Conservation (phyloP, 2,113 vertebrate genomes). For the Electrona antarctica region DNA sequence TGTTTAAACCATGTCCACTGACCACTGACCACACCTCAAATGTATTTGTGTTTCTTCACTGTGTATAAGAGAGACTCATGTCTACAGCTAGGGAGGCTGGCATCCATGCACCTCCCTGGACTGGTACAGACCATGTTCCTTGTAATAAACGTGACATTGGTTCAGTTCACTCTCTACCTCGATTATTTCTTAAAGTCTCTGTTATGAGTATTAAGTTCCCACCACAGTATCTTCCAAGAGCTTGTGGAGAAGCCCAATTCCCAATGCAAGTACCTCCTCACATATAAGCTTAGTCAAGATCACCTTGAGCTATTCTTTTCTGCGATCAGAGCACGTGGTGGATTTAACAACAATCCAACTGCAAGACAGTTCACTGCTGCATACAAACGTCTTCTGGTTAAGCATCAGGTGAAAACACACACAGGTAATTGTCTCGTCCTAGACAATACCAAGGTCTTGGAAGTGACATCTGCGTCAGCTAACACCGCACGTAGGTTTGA, state of each 20-base stretch:
- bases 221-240: conserved; percentile 17
- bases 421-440: conserved; percentile 18
- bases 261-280: conserved; percentile 22
- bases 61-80: too few relatives aligned
- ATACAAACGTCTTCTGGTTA: conserved; percentile 13
- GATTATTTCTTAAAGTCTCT: too few relatives aligned
- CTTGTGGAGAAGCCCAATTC: conserved; percentile 18
- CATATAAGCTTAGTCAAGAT: conserved; percentile 28
- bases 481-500: conserved; percentile 17
- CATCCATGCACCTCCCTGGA: too few relatives aligned
- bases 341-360: conserved; percentile 20
- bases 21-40: too few relatives aligned
- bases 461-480: conserved; percentile 15
- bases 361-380: conserved; percentile 16
- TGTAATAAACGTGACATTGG: too few relatives aligned
- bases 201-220: too few relatives aligned
- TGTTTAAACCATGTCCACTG: too few relatives aligned
- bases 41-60: too few relatives aligned
- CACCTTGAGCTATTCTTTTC: conserved; percentile 31
- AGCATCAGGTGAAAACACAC: background rate
- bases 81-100: too few relatives aligned
- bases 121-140: too few relatives aligned
- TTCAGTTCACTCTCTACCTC: too few relatives aligned
- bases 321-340: conserved; percentile 14
- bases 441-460: conserved; percentile 9